phyloP scores from a whole-genome alignment of 2,797 vertebrate genomes.

The Passerculus sandwichensis region DNA sequence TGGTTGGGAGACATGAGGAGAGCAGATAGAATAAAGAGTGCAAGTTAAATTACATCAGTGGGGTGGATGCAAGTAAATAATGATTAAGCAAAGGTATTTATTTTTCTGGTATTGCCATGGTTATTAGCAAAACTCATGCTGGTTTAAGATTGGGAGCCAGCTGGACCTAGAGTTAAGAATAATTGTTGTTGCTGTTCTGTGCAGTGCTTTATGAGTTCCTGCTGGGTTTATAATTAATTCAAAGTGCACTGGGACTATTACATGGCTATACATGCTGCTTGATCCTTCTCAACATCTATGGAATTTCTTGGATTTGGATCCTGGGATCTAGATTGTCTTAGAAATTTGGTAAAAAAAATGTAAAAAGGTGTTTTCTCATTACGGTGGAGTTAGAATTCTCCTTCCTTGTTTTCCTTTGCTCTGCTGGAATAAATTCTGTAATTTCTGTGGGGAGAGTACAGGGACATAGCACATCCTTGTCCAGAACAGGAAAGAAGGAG shows the following conservation, averaged over 20 bases:
- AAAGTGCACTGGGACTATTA: neutral
- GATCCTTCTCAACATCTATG: neutral
- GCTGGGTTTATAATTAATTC: neutral
- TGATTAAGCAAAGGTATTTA: constrained; percentile 20
- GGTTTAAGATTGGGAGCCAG: constrained; percentile 13
- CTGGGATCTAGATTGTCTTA: neutral
- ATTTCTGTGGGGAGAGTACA: neutral
- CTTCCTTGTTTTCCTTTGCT: neutral
- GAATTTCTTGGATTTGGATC: neutral
- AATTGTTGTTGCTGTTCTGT: constrained; percentile 17
- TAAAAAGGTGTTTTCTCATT: neutral
- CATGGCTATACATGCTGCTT: neutral
- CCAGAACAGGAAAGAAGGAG: neutral
- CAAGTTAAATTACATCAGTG: neutral
- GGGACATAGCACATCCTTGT: neutral
- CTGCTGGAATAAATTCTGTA: neutral
- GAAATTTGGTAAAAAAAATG: neutral
- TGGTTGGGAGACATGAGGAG: neutral
- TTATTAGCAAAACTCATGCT: constrained; percentile 42
- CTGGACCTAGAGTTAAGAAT: constrained; percentile 13
- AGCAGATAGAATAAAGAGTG: neutral
- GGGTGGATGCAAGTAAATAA: constrained; percentile 15
- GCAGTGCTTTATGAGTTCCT: neutral
- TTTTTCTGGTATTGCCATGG: constrained; percentile 21
- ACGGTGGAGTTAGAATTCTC: neutral